Percentiles rank a stretch among this genome's conserved stretches.
Conservation (phyloP, 2,113 vertebrate species). For the Gallinago paraguaiae region DNA sequence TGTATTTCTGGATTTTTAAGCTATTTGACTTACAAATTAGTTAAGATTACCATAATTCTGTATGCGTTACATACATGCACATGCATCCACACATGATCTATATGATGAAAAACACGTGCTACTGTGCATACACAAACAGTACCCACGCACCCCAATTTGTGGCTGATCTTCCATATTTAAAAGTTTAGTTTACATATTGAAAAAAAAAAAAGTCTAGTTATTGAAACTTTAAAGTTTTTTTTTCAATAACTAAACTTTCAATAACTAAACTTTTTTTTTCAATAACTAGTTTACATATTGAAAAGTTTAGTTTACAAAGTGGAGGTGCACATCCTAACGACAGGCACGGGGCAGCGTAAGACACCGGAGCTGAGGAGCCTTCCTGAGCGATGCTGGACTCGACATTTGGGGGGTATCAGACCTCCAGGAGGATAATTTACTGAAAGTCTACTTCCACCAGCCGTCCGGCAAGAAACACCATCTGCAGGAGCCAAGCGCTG, state of each 20-base stretch:
- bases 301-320: neutral
- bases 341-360: accelerated
- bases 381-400: accelerated
- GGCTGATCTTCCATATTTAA: neutral
- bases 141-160: accelerated
- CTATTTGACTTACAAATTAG: neutral
- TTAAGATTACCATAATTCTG: neutral
- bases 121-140: accelerated
- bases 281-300: neutral
- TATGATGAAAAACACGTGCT: neutral
- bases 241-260: no score
- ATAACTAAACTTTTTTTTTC: no score
- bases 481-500: neutral
- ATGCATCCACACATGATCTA: neutral
- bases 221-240: no score
- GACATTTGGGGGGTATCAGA: accelerated
- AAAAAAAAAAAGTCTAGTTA: no score
- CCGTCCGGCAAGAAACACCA: neutral
- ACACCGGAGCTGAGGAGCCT: neutral
- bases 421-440: neutral
- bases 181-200: neutral
- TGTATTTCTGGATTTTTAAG: neutral
- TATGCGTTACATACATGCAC: neutral
- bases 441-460: neutral
- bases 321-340: neutral